Evolutionary conservation across 1,140 invertebrate genomes (phyloP), one percentile per base, ranked within the genome.

Genomic region (Drosophila ambigua): DNA sequence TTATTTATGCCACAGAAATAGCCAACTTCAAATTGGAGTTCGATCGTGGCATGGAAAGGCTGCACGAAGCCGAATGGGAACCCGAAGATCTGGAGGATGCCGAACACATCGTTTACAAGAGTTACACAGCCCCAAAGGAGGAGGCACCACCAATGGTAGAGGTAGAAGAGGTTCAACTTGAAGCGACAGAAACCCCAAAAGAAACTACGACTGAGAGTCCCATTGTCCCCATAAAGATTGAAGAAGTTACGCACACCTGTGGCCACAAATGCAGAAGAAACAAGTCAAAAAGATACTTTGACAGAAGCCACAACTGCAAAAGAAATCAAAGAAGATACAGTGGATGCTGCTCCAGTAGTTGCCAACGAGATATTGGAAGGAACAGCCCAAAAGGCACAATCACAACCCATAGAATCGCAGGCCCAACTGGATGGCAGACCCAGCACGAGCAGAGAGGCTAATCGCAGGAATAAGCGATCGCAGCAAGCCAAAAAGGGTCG

Each of bases 1-100:
- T 79, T 26, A 75, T 90, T 41, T 91, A 91, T 51, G 71, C 87
- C 9, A 82, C 85, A 0, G 90, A 91, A 67, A 91, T 91, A 39
- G 83, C 75, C 15, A 90, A 84, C 24, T 90, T 91, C 26, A 82
- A 71, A 20, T 49, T 88, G 49, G 80, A 90, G 9, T 82, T 90
- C 16, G 90, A 91, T 68, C 80, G 87, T 4, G 76, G 67, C 6
- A 52, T 73, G 2, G 72, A 84, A 28, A 73, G 72, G 26, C 44
- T 35, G 31, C 87, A 91, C 52, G 80, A 88, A 7, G 8, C 55
- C 9, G 80, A 91, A 23, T 91, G 65, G 52, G 60, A 90, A 4
- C 44, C 53, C 2, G 53, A 72, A 15, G 64, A 77, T 20, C 31
- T 91, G 0, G 50, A 71, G 11, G 60, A 79, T 11, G 88, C 90